Conservation (phyloP, 1,140 invertebrate species). For the Drosophila ogumai region DNA sequence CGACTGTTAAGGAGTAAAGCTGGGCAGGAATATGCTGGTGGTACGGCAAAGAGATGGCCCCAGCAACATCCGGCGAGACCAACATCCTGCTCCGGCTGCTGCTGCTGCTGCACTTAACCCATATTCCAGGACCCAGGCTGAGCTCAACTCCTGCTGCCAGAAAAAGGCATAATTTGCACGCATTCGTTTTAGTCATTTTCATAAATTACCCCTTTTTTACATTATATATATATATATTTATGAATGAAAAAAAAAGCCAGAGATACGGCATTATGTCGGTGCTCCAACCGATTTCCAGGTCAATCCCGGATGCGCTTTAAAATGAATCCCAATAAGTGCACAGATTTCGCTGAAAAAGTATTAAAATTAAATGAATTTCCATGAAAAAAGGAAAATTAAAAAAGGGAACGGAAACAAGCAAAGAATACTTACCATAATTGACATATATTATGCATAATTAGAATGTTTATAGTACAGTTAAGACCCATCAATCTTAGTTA, state of each 20-base stretch:
- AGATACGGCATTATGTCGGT: constrained; percentile 6
- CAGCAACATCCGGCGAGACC: constrained; percentile 50
- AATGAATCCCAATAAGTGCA: constrained; percentile 59
- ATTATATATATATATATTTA: constrained; percentile 2
- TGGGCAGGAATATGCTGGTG: constrained; percentile 24
- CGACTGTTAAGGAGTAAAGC: constrained; percentile 55
- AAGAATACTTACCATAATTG: constrained; percentile 1
- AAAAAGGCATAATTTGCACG: constrained; percentile 75
- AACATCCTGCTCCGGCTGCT: constrained; percentile 50
- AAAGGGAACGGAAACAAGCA: background rate
- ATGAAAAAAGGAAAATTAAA: background rate
- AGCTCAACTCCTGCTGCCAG: constrained; percentile 26
- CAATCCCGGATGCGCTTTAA: constrained; percentile 55
- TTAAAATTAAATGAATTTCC: constrained; percentile 7
- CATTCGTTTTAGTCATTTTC: constrained; percentile 81
- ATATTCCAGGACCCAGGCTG: constrained; percentile 44
- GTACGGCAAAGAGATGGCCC: constrained; percentile 19
- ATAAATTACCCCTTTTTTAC: constrained; percentile 69
- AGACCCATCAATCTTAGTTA: background rate
- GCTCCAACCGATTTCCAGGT: constrained; percentile 27
- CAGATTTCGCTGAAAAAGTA: constrained; percentile 49
- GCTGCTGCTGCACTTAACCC: constrained; percentile 70
- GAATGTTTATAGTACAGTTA: background rate
- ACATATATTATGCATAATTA: constrained; percentile 7
- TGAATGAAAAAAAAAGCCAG: background rate